Evolutionary conservation across 1,140 invertebrate species (phyloP).

Genomic region (Andricus grossulariae): DNA sequence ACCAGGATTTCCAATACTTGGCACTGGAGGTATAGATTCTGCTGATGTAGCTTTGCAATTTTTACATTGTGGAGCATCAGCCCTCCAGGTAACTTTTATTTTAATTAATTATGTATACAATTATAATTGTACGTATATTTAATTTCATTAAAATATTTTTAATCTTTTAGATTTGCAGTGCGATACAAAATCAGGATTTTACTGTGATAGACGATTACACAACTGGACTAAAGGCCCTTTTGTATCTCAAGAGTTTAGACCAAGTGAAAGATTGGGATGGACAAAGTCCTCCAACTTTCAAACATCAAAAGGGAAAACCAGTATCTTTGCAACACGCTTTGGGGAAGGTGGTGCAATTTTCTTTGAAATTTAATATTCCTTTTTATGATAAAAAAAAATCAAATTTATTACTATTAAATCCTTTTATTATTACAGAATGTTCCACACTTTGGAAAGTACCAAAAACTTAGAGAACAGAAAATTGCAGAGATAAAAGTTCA

Average conservation of each 20-base stretch:
- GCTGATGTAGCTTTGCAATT: slow-evolving; percentile 96
- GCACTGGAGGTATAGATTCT: slow-evolving; percentile 97
- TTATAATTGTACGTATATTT: slow-evolving; percentile 7
- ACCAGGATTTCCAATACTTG: slow-evolving; percentile 94
- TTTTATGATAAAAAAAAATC: not conserved
- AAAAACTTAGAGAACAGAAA: slow-evolving; percentile 82
- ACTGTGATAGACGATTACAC: slow-evolving; percentile 96
- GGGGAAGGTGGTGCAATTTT: slow-evolving; percentile 78
- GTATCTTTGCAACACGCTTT: slow-evolving; percentile 79
- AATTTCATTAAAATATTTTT: slow-evolving; percentile 4
- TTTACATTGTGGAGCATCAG: slow-evolving; percentile 91
- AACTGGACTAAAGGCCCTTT: slow-evolving; percentile 90
- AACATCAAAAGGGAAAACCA: slow-evolving; percentile 95
- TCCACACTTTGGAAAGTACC: slow-evolving; percentile 94
- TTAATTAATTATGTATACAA: not conserved
- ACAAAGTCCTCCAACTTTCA: slow-evolving; percentile 92
- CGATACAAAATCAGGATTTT: slow-evolving; percentile 99
- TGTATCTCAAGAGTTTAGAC: slow-evolving; percentile 87
- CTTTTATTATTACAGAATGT: slow-evolving; percentile 78
- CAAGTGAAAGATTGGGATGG: slow-evolving; percentile 89
- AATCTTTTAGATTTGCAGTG: slow-evolving; percentile 89
- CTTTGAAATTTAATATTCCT: slow-evolving; percentile 22
- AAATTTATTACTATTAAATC: slow-evolving; percentile 31
- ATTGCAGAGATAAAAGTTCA: slow-evolving; percentile 79
- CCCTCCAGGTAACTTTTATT: slow-evolving; percentile 84